These are phyloP conservation scores for Alca torda DNA, from an alignment of 2,797 vertebrate genomes.

Conservation along the genomic window DNA sequence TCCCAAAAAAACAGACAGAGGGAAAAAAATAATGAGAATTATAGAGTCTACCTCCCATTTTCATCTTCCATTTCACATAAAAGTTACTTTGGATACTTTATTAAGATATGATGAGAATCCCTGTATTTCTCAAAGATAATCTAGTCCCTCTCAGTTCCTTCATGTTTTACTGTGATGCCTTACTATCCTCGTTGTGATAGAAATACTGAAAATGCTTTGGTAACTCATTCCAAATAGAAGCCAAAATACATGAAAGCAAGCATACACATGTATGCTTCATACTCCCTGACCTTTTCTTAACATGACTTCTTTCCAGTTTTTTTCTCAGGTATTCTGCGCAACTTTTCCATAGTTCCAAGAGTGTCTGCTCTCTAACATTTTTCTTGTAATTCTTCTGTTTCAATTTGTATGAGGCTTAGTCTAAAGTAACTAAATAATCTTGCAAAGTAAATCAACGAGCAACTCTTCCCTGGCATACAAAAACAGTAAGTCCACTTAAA, in stretches of 20 bases:
- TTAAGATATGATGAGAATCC: neutral
- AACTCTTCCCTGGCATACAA: neutral
- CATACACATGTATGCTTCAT: rapidly evolving
- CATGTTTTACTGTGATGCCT: neutral
- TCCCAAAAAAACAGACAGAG: neutral
- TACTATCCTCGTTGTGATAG: neutral
- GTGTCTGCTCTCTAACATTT: neutral
- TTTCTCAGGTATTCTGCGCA: neutral
- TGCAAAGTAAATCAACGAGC: neutral
- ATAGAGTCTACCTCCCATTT: neutral
- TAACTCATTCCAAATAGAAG: neutral
- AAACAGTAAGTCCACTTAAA: neutral
- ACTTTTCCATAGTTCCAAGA: neutral
- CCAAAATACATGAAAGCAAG: neutral
- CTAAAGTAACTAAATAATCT: neutral
- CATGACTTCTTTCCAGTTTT: neutral
- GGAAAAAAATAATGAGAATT: neutral
- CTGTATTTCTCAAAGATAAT: neutral
- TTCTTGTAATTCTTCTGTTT: neutral
- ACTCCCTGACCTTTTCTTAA: neutral
- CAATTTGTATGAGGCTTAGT: neutral
- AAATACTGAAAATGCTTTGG: neutral
- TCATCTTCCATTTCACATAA: neutral
- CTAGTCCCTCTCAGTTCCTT: neutral
- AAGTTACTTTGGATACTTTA: neutral